Evolutionary conservation across 2,888 invertebrate species (phyloP).

Genomic region (Clivina fossor): DNA sequence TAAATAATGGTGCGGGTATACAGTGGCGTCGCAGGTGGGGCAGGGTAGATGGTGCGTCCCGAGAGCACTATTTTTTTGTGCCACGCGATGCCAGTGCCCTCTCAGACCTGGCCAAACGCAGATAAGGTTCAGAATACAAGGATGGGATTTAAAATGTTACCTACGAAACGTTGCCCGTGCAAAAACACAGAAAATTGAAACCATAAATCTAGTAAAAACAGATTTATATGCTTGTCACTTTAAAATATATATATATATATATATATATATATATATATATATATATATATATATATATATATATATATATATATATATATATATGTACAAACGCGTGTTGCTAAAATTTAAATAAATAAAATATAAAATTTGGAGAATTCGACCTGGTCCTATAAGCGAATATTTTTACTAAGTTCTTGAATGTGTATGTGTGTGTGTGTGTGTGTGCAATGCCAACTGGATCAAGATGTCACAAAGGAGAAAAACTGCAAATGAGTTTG

Average conservation of each 20-base stretch:
- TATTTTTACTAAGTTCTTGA: background rate
- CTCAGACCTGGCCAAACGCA: slow-evolving; percentile 23
- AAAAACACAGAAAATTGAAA: slow-evolving; percentile 32
- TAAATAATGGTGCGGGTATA: no score
- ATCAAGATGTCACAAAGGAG: slow-evolving; percentile 28
- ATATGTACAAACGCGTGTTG: no score
- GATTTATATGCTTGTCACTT: slow-evolving; percentile 27
- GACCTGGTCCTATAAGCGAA: slow-evolving; percentile 3
- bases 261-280: no score
- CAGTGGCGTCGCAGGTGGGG: no score
- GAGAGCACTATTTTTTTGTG: slow-evolving; percentile 30
- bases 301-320: no score
- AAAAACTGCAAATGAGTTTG: slow-evolving; percentile 34
- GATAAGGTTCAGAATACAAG: slow-evolving; percentile 29
- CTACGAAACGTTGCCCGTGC: slow-evolving; percentile 20
- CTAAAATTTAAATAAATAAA: slow-evolving; percentile 30
- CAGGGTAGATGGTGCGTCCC: no score
- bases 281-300: no score
- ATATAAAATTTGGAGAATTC: slow-evolving; percentile 16
- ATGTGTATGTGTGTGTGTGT: background rate
- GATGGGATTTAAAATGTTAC: slow-evolving; percentile 27
- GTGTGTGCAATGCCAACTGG: slow-evolving; percentile 17
- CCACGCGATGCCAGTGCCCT: slow-evolving; percentile 9
- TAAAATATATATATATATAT: slow-evolving; percentile 27
- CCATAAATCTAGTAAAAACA: slow-evolving; percentile 31